Evolutionary conservation across 2,888 invertebrate species (phyloP), one percentile per base, ranked within the genome.

Genomic region (Melanophora roralis): DNA sequence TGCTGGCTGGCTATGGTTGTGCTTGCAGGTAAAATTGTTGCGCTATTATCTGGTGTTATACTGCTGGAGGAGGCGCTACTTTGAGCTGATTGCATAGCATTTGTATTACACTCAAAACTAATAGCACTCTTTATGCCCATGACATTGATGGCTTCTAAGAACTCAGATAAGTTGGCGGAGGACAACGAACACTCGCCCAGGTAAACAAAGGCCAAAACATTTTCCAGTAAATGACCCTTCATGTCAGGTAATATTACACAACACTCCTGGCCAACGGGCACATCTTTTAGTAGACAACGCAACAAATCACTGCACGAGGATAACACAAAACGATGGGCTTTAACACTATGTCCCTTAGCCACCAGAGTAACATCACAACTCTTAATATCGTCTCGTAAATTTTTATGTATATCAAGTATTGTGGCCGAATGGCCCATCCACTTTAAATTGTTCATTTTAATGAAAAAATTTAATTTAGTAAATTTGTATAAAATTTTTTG

Each of bases 361-460:
- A 87, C 86, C 6, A 90, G 81, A 6, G 86, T 84, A 34, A 89
- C 89, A 78, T 89, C 89, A 82, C 88, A 89, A 45, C 85, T 85
- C 19, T 86, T 84, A 36, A 83, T 83, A 82, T 88, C 89, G 47
- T 84, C 83, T 27, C 87, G 86, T 11, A 89, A 83, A 57, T 84
- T 82, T 64, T 87, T 86, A 74, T 89, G 89, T 45, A 89, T 88
- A 73, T 89, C 89, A 81, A 89, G 86, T 64, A 89, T 87, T 43
- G 89, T 89, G 68, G 86, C 84, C 77, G 88, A 85, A 83, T 89
- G 89, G 23, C 89, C 89, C 88, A 89, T 89, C 89, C 89, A 89
- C 83, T 89, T 89, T 14, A 89, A 84, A 73, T 89, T 86, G 84
- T 89, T 89, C 89, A 87, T 86, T 68, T 65, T 84, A 36, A 51